Percentiles rank a stretch among this genome's conserved stretches.
Conservation (phyloP, 2,888 invertebrate species). For the Catocala nupta region DNA sequence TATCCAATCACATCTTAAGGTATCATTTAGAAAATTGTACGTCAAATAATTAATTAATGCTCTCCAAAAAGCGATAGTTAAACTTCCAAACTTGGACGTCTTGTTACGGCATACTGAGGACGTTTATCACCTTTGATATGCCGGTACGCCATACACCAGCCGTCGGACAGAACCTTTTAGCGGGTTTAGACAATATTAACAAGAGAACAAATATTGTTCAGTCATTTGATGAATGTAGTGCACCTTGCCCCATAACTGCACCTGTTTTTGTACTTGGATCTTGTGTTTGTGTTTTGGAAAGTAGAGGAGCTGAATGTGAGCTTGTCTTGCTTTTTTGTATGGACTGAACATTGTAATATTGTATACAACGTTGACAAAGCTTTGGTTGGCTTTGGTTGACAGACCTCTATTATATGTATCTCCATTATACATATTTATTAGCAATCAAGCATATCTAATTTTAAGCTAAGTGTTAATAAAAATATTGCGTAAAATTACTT, state of each 20-base stretch:
- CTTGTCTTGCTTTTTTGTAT: no score
- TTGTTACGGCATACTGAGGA: constrained; percentile 20
- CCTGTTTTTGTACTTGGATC: constrained; percentile 6
- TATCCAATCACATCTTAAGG: no score
- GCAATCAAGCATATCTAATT: no score
- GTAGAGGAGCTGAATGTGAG: neutral
- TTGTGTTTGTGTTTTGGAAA: neutral
- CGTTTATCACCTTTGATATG: constrained; percentile 44
- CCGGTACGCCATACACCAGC: constrained; percentile 20
- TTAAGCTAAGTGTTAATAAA: no score
- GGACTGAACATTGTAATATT: no score
- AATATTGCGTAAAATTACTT: no score
- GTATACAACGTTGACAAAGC: no score
- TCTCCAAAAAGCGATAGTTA: neutral
- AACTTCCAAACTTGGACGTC: constrained; percentile 6
- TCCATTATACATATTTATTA: no score
- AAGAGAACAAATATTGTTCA: constrained; percentile 26
- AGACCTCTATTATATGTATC: no score
- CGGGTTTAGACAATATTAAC: constrained; percentile 31
- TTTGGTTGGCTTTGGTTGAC: no score
- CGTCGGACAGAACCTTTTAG: constrained; percentile 35
- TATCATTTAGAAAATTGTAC: no score
- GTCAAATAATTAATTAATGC: no score
- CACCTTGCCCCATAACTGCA: constrained; percentile 1
- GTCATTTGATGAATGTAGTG: constrained; percentile 20